Evolutionary conservation across 1,140 invertebrate species (phyloP).

Genomic region (Macrosteles quadrilineatus): DNA sequence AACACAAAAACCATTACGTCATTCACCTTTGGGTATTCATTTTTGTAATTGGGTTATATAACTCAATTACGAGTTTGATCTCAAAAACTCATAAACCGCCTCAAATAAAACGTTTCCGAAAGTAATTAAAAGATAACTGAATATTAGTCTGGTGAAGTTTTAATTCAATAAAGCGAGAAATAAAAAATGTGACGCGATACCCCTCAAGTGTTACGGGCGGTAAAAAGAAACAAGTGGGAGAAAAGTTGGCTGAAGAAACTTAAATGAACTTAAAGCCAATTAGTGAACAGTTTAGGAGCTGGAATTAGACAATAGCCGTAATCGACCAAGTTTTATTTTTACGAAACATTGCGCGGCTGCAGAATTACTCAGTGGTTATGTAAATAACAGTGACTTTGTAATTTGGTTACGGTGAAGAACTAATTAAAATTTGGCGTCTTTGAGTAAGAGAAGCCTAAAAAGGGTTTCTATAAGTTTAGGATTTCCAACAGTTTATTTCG

Average conservation of each 20-base stretch:
- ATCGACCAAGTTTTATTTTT: neutral
- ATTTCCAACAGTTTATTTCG: too few species aligned
- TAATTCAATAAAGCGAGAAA: conserved; percentile 14
- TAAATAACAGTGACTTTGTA: too few species aligned
- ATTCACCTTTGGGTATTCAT: too few species aligned
- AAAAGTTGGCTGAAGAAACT: conserved; percentile 15
- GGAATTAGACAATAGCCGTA: conserved; percentile 21
- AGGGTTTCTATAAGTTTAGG: too few species aligned
- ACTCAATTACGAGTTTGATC: too few species aligned
- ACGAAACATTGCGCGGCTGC: neutral
- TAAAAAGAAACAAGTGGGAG: conserved; percentile 14
- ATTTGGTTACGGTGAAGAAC: too few species aligned
- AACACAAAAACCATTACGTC: too few species aligned
- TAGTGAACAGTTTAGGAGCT: conserved; percentile 12
- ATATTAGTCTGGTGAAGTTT: conserved; percentile 14
- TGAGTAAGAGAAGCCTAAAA: too few species aligned
- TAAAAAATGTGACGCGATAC: neutral
- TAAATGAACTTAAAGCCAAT: conserved; percentile 26
- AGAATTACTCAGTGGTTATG: too few species aligned
- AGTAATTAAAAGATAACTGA: conserved; percentile 18
- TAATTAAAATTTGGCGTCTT: too few species aligned
- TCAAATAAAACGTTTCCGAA: neutral
- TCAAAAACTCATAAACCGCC: too few species aligned
- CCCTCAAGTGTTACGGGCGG: neutral
- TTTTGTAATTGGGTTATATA: too few species aligned